A percentile compares a stretch with the other conserved stretches of the same genome.
phyloP scores from a whole-genome alignment of 2,888 invertebrate species.

The Microctonus aethiopoides region DNA sequence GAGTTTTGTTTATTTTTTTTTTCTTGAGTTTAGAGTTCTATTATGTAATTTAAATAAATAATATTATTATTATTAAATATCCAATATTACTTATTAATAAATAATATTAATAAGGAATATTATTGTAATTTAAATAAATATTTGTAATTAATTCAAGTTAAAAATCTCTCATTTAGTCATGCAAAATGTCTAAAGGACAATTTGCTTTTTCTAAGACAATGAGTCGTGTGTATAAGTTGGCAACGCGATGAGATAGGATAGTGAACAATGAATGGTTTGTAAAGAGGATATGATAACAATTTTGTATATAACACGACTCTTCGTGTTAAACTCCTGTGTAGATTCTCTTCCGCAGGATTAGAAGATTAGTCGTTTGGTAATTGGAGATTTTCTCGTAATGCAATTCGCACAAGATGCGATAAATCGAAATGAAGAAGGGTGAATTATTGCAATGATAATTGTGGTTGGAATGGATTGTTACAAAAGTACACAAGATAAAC shows the following conservation, averaged over 20 bases:
- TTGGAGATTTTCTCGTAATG: conserved; percentile 3
- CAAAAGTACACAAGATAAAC: background rate
- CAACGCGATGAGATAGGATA: background rate
- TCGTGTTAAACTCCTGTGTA: background rate
- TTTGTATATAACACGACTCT: background rate
- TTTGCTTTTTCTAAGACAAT: background rate
- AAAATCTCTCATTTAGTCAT: background rate
- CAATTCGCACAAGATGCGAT: background rate
- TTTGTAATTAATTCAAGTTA: background rate
- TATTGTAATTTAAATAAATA: background rate
- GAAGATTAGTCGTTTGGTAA: conserved; percentile 12
- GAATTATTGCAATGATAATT: background rate
- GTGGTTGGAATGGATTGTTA: background rate
- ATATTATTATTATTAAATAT: too few species aligned
- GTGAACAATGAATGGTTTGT: background rate
- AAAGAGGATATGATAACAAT: background rate
- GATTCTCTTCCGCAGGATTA: conserved; percentile 7
- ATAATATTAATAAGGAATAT: too few species aligned
- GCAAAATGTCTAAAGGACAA: background rate
- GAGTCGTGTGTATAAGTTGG: background rate
- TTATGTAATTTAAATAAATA: background rate
- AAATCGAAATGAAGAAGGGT: background rate
- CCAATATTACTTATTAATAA: too few species aligned
- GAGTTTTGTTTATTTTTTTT: too few species aligned
- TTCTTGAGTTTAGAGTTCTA: too few species aligned